These are phyloP conservation scores for Champsocephalus gunnari DNA, from an alignment of 2,797 vertebrate genomes.

Conservation along the genomic window DNA sequence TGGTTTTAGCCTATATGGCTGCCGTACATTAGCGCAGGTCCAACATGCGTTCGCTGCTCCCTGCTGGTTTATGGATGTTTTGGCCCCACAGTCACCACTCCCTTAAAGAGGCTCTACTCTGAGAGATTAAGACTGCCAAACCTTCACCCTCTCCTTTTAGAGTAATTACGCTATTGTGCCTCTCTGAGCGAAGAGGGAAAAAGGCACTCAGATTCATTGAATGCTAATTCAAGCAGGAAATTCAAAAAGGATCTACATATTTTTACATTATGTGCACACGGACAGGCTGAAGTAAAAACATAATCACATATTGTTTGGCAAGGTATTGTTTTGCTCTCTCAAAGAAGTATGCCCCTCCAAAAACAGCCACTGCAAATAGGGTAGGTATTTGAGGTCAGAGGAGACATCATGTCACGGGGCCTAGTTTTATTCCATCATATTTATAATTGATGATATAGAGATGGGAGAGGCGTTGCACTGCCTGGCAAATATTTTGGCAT, in stretches of 20 bases:
- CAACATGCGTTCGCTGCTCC: constrained; percentile 62
- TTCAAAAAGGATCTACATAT: constrained; percentile 72
- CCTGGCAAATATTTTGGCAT: constrained; percentile 83
- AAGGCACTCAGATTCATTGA: constrained; percentile 75
- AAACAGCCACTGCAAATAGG: constrained; percentile 53
- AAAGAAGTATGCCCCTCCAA: constrained; percentile 29
- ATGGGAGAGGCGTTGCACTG: constrained; percentile 46
- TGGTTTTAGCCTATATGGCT: constrained; percentile 55
- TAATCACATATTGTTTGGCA: constrained; percentile 51
- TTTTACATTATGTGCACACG: constrained; percentile 63
- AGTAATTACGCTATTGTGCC: constrained; percentile 80
- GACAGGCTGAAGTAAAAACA: constrained; percentile 54
- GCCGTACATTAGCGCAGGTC: constrained; percentile 52
- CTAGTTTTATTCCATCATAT: constrained; percentile 75
- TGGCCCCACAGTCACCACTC: constrained; percentile 70
- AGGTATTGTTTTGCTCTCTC: constrained; percentile 49
- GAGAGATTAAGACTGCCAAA: constrained; percentile 82
- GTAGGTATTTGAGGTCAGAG: constrained; percentile 73
- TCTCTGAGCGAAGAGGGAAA: constrained; percentile 63
- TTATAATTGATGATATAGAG: constrained; percentile 77
- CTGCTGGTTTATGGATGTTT: constrained; percentile 78
- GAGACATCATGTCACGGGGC: constrained; percentile 64
- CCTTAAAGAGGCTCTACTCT: constrained; percentile 78
- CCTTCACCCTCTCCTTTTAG: constrained; percentile 78
- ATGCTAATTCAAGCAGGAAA: constrained; percentile 79